Percentiles rank a stretch among this genome's conserved stretches.
These are phyloP conservation scores for Euthynnus affinis DNA, from an alignment of 2,797 vertebrate genomes.

Conservation along the genomic window DNA sequence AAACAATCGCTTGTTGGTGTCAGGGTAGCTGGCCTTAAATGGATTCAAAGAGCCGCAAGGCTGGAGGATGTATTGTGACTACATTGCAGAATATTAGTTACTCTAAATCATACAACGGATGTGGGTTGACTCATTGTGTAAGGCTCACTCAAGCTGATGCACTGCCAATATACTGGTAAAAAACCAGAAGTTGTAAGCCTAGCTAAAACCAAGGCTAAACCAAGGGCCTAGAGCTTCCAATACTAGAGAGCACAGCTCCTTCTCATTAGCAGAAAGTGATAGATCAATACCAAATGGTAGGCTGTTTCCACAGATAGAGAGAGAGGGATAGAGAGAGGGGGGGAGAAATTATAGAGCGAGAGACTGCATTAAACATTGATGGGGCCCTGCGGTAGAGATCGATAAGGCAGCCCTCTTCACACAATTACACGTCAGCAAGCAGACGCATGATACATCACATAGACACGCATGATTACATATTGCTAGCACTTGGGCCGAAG, in stretches of 20 bases:
- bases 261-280: slow-evolving; percentile 79
- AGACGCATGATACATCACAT: slow-evolving; percentile 72
- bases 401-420: slow-evolving; percentile 84
- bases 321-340: slow-evolving; percentile 32
- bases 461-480: slow-evolving; percentile 63
- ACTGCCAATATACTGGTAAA: slow-evolving; percentile 28
- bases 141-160: slow-evolving; percentile 19
- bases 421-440: slow-evolving; percentile 86
- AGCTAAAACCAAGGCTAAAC: slow-evolving; percentile 40
- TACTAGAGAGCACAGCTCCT: slow-evolving; percentile 65
- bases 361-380: slow-evolving; percentile 89
- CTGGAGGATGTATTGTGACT: slow-evolving; percentile 33
- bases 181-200: slow-evolving; percentile 41
- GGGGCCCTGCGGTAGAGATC: slow-evolving; percentile 78
- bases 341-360: slow-evolving; percentile 65
- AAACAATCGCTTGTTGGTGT: slow-evolving; percentile 75
- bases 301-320: slow-evolving; percentile 76
- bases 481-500: slow-evolving; percentile 18
- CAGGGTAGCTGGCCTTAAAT: slow-evolving; percentile 35
- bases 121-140: slow-evolving; percentile 37
- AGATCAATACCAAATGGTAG: slow-evolving; percentile 84
- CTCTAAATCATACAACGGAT: slow-evolving; percentile 39
- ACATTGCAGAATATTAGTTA: slow-evolving; percentile 50
- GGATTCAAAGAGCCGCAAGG: slow-evolving; percentile 42
- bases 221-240: slow-evolving; percentile 40